Conservation (phyloP, 37 sponge, comb jelly and placozoan genomes). For the Ephydatia muelleri region DNA sequence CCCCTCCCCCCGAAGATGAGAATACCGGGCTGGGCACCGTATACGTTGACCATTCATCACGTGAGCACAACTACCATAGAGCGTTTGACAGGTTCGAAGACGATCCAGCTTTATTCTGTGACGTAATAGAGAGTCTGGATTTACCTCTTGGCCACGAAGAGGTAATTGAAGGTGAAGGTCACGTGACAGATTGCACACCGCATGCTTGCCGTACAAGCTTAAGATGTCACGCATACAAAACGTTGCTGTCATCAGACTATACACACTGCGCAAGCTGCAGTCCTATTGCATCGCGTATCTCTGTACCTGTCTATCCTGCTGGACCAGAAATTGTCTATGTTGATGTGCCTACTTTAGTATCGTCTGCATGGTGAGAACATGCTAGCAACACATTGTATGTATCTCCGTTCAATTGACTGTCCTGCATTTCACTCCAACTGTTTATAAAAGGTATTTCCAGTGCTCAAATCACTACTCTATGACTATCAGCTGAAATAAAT, state of each 20-base stretch:
- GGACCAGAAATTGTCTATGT: constrained; percentile 58
- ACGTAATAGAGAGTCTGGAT: background rate
- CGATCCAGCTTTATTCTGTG: background rate
- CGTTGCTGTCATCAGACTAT: background rate
- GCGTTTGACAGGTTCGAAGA: background rate
- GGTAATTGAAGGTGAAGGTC: background rate
- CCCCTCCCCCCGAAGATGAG: background rate
- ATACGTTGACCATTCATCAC: constrained; percentile 30
- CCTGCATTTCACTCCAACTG: too few relatives aligned
- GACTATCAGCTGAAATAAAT: too few relatives aligned
- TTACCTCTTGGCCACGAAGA: constrained; percentile 18
- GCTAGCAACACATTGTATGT: too few relatives aligned
- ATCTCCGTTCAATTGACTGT: too few relatives aligned
- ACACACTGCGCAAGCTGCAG: background rate
- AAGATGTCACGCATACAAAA: background rate
- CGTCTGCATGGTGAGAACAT: too few relatives aligned
- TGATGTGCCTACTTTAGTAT: constrained; percentile 6
- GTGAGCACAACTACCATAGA: constrained; percentile 70
- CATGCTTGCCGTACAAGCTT: background rate
- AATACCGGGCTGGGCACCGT: background rate
- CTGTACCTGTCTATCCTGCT: constrained; percentile 44
- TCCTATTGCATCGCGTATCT: constrained; percentile 27
- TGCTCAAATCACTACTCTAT: too few relatives aligned
- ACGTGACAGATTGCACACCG: background rate
- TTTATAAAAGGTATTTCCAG: too few relatives aligned